Evolutionary conservation across 2,113 vertebrate species (phyloP), one percentile per base, ranked within the genome.

Genomic region (Mustela lutreola): DNA sequence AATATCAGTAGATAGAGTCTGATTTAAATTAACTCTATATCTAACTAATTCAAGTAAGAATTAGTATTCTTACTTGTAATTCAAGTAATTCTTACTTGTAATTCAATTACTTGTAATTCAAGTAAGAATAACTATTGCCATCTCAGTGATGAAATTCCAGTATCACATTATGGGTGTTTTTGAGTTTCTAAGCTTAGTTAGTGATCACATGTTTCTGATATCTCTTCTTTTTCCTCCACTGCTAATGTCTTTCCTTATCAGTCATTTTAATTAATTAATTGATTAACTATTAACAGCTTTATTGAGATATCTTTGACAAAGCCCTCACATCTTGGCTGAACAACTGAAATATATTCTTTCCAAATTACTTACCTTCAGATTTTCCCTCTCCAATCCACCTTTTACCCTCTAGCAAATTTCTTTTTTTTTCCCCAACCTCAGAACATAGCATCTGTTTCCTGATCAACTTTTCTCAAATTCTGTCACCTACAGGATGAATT

Each of bases 61-160:
- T 28, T 39, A 39, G 39, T 39, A 39, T 39, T 39, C 39, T 39
- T 39, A 39, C 39, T 39, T 39, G 5, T 91, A 89, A 94, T 24
- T 81, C 21, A 63, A 70, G 50, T 67, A 39, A 80, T 39, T 39
- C 39, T 39, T 39, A 39, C 39, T 39, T 39, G 39, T 39, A 39
- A 39, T 39, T 39, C 39, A 39, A 39, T 39, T 39, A 39, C 39
- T 39, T 39, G 5, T 91, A 89, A 94, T 24, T 81, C 16, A 63
- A 70, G 50, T 67, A 39, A 80, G 31, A 83, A 62, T 28, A 76
- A 42, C 12, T 71, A 63, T 48, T 93, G 28, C 31, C 7, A 48
- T 14, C 21, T 24, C 15, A n/a, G 21, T 63, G 83, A 85, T n/a
- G 60, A 97, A 85, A 89, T 92, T 95, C 48, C 83, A 85, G 2